Evolutionary conservation across 2,797 vertebrate genomes (phyloP), one percentile per base, ranked within the genome.

Genomic region (Ispidina picta): DNA sequence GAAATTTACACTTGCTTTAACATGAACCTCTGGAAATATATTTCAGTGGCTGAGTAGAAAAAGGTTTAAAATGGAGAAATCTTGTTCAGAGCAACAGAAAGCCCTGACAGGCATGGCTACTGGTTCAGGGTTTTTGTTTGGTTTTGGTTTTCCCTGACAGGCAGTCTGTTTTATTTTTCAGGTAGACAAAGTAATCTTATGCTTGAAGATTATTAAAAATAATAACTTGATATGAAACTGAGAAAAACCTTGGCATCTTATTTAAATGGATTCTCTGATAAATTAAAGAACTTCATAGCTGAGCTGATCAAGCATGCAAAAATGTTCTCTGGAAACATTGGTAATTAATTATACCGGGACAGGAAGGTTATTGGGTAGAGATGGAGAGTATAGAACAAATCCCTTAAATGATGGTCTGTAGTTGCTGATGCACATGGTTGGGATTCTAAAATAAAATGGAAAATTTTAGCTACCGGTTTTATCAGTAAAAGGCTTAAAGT

Each of bases 391-490:
- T 4, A 77, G 76, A 89, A 29, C 51, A 83, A 51, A 77, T 58
- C 35, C n/a, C 39, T 78, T 39, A 87, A 94, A 75, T 72, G 59
- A 72, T 63, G 75, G 64, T 37, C 68, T 77, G 49, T 62, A 82
- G 37, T 68, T 94, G 73, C 86, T 86, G 72, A 66, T 92, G 70
- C 69, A 37, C 7, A 3, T 49, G 68, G 43, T 48, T 80, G 62
- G 16, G 39, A 37, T 74, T 89, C 90, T 87, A 72, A 95, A 95
- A 80, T 87, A 83, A 91, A 92, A 64, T 17, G 31, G 83, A 71
- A 51, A 41, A 62, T 87, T 92, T 86, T 64, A 92, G 88, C 75
- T 48, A 49, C 10, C 26, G 65, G 1, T 62, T 92, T 83, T 59
- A 90, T 83, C 93, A 93, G 54, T 85, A 71, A 87, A 88, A 92